phyloP scores from a whole-genome alignment of 2,888 invertebrate genomes.

The Acronicta leporina region DNA sequence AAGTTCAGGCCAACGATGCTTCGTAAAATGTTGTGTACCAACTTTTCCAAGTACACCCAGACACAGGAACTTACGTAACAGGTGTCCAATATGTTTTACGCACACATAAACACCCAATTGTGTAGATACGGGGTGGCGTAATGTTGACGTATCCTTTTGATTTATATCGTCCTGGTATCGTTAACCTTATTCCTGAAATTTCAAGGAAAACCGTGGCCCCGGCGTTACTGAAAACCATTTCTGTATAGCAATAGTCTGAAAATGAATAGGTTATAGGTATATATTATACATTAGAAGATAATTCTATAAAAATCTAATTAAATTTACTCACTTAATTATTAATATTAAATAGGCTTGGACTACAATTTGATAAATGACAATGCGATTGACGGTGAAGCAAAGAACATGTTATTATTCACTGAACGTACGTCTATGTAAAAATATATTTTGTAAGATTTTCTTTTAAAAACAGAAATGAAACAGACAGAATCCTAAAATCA shows the following conservation, averaged over 20 bases:
- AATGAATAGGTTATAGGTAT: too few relatives aligned
- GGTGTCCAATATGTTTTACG: constrained; percentile 61
- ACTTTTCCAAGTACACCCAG: constrained; percentile 35
- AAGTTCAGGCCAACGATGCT: constrained; percentile 14
- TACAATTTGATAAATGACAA: too few relatives aligned
- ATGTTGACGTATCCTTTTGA: constrained; percentile 52
- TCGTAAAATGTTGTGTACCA: constrained; percentile 12
- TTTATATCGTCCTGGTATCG: constrained; percentile 77
- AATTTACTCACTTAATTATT: too few relatives aligned
- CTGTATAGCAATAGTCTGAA: background rate
- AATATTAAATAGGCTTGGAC: too few relatives aligned
- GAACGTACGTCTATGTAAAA: too few relatives aligned
- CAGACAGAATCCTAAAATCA: too few relatives aligned
- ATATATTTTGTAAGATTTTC: too few relatives aligned
- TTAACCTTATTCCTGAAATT: constrained; percentile 88
- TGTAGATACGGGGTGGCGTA: constrained; percentile 29
- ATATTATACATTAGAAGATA: too few relatives aligned
- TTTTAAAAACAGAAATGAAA: too few relatives aligned
- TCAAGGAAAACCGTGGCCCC: constrained; percentile 75
- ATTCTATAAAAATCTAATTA: too few relatives aligned
- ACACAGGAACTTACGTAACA: constrained; percentile 49
- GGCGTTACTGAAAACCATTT: constrained; percentile 30
- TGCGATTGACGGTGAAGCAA: too few relatives aligned
- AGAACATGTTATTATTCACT: too few relatives aligned
- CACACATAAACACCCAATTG: constrained; percentile 60